phyloP scores from a whole-genome alignment of 2,888 invertebrate species.

The Aquatica leii region DNA sequence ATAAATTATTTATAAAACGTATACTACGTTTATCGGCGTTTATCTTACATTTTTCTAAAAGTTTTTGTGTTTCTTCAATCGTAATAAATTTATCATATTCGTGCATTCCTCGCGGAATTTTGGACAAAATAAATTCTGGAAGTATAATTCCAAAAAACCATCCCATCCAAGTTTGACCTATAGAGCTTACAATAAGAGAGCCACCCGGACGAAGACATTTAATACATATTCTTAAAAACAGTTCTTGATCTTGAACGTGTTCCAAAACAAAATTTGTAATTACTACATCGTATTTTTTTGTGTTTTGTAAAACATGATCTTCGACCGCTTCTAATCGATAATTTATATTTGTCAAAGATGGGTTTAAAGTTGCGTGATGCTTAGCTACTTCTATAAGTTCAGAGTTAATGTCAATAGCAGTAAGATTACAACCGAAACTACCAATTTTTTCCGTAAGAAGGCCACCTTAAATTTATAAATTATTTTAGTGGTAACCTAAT shows the following conservation, averaged over 20 bases:
- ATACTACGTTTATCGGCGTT: too few species aligned
- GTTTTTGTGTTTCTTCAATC: conserved; percentile 77
- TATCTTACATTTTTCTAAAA: conserved; percentile 77
- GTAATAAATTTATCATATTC: conserved; percentile 88
- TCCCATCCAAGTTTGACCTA: conserved; percentile 69
- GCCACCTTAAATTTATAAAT: neutral
- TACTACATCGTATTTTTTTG: neutral
- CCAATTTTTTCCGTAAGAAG: too few species aligned
- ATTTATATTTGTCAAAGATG: neutral
- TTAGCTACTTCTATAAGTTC: neutral
- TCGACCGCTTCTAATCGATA: neutral
- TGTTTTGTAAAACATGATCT: neutral
- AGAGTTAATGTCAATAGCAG: neutral
- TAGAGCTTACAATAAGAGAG: conserved; percentile 70
- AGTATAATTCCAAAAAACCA: conserved; percentile 74
- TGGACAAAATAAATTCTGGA: conserved; percentile 78
- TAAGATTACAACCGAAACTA: neutral
- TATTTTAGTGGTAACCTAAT: neutral
- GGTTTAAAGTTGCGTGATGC: neutral
- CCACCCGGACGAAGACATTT: neutral
- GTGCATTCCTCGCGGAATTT: conserved; percentile 89
- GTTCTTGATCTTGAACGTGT: neutral
- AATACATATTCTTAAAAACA: neutral
- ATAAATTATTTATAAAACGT: too few species aligned
- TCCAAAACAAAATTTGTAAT: neutral